Base-by-base conservation (phyloP, 2,888 invertebrate species). In the Drosophila algonquin region DNA sequence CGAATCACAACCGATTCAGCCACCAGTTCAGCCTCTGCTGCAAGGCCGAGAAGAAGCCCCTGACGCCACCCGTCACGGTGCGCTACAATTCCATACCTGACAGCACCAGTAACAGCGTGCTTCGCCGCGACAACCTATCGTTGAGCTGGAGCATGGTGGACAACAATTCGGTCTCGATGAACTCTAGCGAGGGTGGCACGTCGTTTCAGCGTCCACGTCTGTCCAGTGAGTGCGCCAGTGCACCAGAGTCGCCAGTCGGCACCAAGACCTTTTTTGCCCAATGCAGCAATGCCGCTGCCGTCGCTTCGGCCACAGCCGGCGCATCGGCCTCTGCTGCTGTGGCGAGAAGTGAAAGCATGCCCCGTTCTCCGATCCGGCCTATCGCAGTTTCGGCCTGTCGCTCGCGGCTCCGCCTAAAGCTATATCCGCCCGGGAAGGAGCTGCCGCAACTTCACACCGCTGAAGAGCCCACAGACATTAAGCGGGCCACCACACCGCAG, bases 1-100 rank as follows among this genome's bases (percentile, higher is more conserved):
- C 90, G 2, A 91, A 91, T 69, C 91, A 91, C 68, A 92, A 92
- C 80, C 80, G 92, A 6, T 91, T 92, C 30, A 92, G 92, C 56
- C 92, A 92, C 81, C 91, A 92, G 73, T 92, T 92, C 59, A 90
- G 91, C 57, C 79, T 92, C 62, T 92, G 92, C 73, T 92, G 92
- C 73, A 90, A 91, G 70, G 90, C 90, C 0, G 91, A 92, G 53
- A 90, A 90, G 60, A 92, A 91, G 46, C 89, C 90, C 0, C 73
- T 89, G 65, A 92, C 92, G 18, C 92, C 92, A 3, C 91, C 92
- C 8, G 91, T 92, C 3, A 90, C 91, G 10, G 92, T 92, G 54
- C 91, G 92, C 4, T 92, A 92, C 61, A 92, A 92, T 77, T 92
- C 92, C 54, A 76, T 91, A 71, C 89, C 90, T 10, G 91, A 91